phyloP scores from a whole-genome alignment of 2,797 vertebrate genomes.

The Philypnodon macrostomus region DNA sequence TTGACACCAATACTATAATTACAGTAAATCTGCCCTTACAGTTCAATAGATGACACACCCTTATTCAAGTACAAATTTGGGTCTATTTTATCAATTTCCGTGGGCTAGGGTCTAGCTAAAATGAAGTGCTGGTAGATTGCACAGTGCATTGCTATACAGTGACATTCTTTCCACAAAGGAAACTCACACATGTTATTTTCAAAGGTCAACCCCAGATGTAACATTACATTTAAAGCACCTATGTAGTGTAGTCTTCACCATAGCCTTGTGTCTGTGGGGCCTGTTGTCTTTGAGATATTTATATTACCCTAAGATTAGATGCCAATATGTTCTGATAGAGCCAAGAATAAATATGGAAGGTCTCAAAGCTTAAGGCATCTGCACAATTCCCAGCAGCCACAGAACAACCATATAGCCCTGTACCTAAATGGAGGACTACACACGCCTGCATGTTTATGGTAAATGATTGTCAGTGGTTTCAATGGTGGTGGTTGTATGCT shows the following conservation, averaged over 20 bases:
- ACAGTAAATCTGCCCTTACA: too few species aligned
- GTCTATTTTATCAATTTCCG: too few species aligned
- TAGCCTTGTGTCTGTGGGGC: slow-evolving; percentile 17
- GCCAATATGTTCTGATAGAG: slow-evolving; percentile 23
- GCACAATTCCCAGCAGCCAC: slow-evolving; percentile 14
- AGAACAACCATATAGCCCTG: slow-evolving; percentile 19
- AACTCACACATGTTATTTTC: slow-evolving; percentile 60
- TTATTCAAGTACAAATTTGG: too few species aligned
- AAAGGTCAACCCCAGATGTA: slow-evolving; percentile 65
- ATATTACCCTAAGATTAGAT: slow-evolving; percentile 44
- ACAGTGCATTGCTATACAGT: slow-evolving; percentile 19
- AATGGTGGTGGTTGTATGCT: slow-evolving; percentile 39
- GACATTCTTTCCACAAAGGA: slow-evolving; percentile 57
- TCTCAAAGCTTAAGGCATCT: slow-evolving; percentile 23
- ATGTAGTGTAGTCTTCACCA: slow-evolving; percentile 46
- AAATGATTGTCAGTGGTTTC: slow-evolving; percentile 43
- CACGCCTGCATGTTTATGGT: slow-evolving; percentile 31
- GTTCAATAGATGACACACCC: too few species aligned
- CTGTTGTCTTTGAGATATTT: too few species aligned
- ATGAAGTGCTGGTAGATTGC: slow-evolving; percentile 38
- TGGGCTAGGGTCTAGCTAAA: too few species aligned
- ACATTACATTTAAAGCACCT: slow-evolving; percentile 53
- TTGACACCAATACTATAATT: too few species aligned
- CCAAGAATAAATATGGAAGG: slow-evolving; percentile 13
- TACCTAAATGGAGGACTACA: slow-evolving; percentile 23